A percentile compares a stretch with the other conserved stretches of the same genome.
Conservation (phyloP, 1,140 invertebrate species). For the Caenorhabditis latens region DNA sequence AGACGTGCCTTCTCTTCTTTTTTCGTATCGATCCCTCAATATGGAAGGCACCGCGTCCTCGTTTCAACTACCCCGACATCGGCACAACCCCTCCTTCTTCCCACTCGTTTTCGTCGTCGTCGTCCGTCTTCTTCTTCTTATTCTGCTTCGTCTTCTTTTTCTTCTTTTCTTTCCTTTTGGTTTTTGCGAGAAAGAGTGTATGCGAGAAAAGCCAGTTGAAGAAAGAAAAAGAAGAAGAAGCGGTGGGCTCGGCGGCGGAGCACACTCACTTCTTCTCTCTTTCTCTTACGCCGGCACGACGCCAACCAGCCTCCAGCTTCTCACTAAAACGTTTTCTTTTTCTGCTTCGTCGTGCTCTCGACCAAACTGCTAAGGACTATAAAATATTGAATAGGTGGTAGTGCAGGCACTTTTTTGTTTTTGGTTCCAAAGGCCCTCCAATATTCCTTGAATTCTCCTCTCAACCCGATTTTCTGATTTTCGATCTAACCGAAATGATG, state of each 20-base stretch:
- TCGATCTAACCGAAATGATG: too few relatives aligned
- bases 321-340: constrained; percentile 51
- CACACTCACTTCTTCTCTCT: constrained; percentile 49
- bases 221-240: constrained; percentile 37
- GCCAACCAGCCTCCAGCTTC: constrained; percentile 7
- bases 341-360: neutral
- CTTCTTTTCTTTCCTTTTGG: constrained; percentile 6
- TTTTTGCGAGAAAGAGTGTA: constrained; percentile 51
- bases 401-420: constrained; percentile 50
- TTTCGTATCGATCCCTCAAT: constrained; percentile 35
- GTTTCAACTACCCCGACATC: neutral
- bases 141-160: neutral
- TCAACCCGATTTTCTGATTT: too few relatives aligned
- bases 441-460: neutral
- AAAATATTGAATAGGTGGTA: constrained; percentile 50
- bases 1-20: constrained; percentile 21
- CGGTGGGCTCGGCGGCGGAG: constrained; percentile 31
- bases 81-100: constrained; percentile 9
- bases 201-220: constrained; percentile 46
- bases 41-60: constrained; percentile 29
- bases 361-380: constrained; percentile 34
- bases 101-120: constrained; percentile 30
- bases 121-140: constrained; percentile 35
- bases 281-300: neutral
- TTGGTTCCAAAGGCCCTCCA: neutral